These are phyloP conservation scores for Conus betulinus DNA, from an alignment of 1,140 invertebrate species.

Conservation along the genomic window DNA sequence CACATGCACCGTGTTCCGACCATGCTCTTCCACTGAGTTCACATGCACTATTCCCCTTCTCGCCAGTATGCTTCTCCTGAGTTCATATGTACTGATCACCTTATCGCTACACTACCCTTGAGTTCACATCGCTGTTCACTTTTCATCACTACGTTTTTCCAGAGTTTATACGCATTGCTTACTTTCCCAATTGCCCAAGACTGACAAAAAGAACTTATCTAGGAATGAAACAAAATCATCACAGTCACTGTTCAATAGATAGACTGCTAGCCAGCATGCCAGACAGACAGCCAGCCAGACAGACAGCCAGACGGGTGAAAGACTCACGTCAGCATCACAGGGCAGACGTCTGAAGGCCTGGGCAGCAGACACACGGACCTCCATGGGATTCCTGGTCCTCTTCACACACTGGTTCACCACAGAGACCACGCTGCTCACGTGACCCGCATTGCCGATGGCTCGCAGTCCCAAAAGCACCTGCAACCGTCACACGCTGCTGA, in stretches of 20 bases:
- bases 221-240: neutral
- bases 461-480: slow-evolving; percentile 87
- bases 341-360: slow-evolving; percentile 85
- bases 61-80: too few relatives aligned
- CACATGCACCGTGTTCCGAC: too few relatives aligned
- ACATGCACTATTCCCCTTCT: too few relatives aligned
- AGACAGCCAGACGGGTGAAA: neutral
- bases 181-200: too few relatives aligned
- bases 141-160: too few relatives aligned
- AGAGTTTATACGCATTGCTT: too few relatives aligned
- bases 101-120: too few relatives aligned
- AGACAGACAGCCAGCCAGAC: neutral
- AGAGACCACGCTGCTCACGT: slow-evolving; percentile 78
- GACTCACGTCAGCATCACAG: slow-evolving; percentile 81
- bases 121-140: too few relatives aligned
- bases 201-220: too few relatives aligned
- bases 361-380: slow-evolving; percentile 87
- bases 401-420: slow-evolving; percentile 82
- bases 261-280: neutral
- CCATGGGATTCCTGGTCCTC: slow-evolving; percentile 80
- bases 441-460: slow-evolving; percentile 91
- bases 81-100: too few relatives aligned
- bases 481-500: neutral
- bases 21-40: too few relatives aligned
- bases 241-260: neutral